Conservation (phyloP, 1,140 invertebrate species). For the Helicorthomorpha holstii region DNA sequence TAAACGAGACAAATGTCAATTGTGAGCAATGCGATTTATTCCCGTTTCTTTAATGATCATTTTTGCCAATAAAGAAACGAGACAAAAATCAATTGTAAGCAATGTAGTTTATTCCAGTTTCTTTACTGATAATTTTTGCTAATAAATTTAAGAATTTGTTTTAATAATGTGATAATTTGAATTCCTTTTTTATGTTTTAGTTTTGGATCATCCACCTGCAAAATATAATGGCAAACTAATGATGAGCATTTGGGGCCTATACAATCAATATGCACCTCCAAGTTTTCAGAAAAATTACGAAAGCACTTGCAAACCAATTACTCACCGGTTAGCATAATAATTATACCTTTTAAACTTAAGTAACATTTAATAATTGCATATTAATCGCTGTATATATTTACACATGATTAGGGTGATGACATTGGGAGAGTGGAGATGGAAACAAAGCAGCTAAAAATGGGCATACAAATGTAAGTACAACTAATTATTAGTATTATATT, state of each 20-base stretch:
- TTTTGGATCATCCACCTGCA: slow-evolving; percentile 29
- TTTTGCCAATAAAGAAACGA: too few relatives aligned
- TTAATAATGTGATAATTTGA: too few relatives aligned
- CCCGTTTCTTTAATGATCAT: too few relatives aligned
- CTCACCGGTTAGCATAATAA: not conserved
- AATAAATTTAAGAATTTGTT: too few relatives aligned
- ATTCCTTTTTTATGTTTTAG: not conserved
- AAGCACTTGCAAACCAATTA: not conserved
- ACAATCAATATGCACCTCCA: slow-evolving; percentile 45
- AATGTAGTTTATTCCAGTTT: too few relatives aligned
- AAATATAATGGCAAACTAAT: slow-evolving; percentile 72
- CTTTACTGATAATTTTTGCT: too few relatives aligned
- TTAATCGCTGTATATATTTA: not conserved
- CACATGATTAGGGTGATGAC: not conserved
- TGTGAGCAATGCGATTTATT: too few relatives aligned
- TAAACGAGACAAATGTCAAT: too few relatives aligned
- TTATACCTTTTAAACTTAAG: not conserved
- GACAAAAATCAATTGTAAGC: too few relatives aligned
- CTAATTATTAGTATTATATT: too few relatives aligned
- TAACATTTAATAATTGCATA: not conserved
- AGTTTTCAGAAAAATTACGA: slow-evolving; percentile 8
- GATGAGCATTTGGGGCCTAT: slow-evolving; percentile 77
- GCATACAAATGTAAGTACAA: too few relatives aligned
- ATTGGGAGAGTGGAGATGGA: not conserved
- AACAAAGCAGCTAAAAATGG: not conserved